These are phyloP conservation scores for Smittia sp. DNA, from an alignment of 2,888 invertebrate species.

Conservation along the genomic window DNA sequence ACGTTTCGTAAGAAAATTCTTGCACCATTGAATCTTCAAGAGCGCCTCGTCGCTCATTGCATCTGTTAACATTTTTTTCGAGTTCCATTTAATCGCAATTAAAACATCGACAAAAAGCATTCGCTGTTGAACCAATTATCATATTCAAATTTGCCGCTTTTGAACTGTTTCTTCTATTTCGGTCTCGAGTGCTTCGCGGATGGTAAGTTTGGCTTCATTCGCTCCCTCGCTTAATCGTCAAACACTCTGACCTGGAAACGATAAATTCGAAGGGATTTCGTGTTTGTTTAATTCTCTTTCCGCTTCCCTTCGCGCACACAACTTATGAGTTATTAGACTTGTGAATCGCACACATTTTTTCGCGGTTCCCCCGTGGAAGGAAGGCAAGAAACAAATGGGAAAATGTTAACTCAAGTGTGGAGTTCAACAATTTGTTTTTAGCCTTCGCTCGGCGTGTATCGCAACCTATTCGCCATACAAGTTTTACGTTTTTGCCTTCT, in stretches of 20 bases:
- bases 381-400: conserved; percentile 15
- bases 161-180: not conserved
- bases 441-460: not conserved
- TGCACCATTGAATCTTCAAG: not conserved
- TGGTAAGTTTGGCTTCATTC: not conserved
- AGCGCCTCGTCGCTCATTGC: not conserved
- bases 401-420: conserved; percentile 36
- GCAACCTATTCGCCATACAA: conserved; percentile 31
- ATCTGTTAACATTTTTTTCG: conserved; percentile 4
- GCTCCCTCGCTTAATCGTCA: conserved; percentile 8
- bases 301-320: not conserved
- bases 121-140: not conserved
- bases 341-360: not conserved
- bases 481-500: not conserved
- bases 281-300: conserved; percentile 8
- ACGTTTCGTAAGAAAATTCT: no score
- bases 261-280: conserved; percentile 28
- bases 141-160: not conserved
- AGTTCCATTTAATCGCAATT: not conserved
- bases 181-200: not conserved
- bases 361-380: not conserved
- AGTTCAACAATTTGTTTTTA: conserved; percentile 33
- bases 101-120: not conserved
- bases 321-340: conserved; percentile 19
- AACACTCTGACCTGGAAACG: conserved; percentile 21